These are phyloP conservation scores for Pristionchus arcanus DNA, from an alignment of 2,888 invertebrate species.

Conservation along the genomic window DNA sequence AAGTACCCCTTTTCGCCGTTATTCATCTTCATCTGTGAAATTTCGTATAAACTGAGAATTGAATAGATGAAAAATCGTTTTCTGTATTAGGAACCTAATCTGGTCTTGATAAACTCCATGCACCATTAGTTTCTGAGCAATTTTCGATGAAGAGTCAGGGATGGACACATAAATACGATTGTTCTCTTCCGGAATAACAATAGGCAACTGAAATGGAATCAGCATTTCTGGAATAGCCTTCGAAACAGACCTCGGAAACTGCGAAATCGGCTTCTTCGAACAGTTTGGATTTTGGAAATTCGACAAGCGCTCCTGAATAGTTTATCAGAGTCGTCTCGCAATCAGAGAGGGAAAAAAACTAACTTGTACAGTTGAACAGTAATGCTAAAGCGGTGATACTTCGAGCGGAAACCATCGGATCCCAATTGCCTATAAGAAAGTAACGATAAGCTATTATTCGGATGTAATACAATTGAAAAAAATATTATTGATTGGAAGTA, in stretches of 20 bases:
- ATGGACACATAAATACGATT: conserved; percentile 15
- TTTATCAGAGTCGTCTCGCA: not conserved
- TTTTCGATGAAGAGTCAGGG: not conserved
- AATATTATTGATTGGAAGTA: too few relatives aligned
- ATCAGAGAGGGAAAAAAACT: not conserved
- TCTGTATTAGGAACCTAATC: not conserved
- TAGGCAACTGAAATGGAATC: not conserved
- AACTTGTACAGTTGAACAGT: not conserved
- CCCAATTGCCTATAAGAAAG: too few relatives aligned
- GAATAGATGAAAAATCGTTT: not conserved
- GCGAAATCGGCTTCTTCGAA: conserved; percentile 30
- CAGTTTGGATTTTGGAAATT: not conserved
- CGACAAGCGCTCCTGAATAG: not conserved
- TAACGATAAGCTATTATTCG: too few relatives aligned
- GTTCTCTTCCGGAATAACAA: not conserved
- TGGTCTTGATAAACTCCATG: not conserved
- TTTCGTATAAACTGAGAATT: not conserved
- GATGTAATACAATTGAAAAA: too few relatives aligned
- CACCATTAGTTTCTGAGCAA: not conserved
- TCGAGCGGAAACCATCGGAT: not conserved
- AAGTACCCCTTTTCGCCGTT: not conserved
- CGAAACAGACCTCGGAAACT: not conserved
- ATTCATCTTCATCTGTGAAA: not conserved
- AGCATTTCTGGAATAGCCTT: not conserved
- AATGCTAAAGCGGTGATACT: not conserved